Evolutionary conservation across 1,140 invertebrate genomes (phyloP).

Genomic region (Macrostomum lignano): DNA sequence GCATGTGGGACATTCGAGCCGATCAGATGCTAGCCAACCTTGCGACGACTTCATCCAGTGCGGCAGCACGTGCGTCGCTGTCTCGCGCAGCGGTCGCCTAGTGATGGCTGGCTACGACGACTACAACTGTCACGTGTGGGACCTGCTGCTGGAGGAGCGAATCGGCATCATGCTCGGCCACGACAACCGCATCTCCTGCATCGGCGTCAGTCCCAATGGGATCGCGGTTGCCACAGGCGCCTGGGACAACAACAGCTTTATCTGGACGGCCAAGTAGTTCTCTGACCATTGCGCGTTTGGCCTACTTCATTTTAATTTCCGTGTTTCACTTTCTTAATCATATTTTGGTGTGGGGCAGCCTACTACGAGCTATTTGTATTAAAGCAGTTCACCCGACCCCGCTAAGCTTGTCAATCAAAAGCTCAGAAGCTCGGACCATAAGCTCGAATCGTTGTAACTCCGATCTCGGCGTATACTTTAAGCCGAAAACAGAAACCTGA

Average conservation of each 20-base stretch:
- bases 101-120: constrained; percentile 6
- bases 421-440: too few relatives aligned
- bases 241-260: constrained; percentile 85
- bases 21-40: constrained; percentile 4
- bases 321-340: too few relatives aligned
- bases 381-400: too few relatives aligned
- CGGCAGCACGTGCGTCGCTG: constrained; percentile 1
- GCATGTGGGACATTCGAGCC: constrained; percentile 4
- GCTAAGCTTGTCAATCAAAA: too few relatives aligned
- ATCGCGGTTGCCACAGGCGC: constrained; percentile 86
- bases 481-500: too few relatives aligned
- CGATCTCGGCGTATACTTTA: too few relatives aligned
- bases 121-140: constrained; percentile 6
- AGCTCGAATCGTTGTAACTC: too few relatives aligned
- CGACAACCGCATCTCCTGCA: constrained; percentile 76
- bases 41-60: constrained; percentile 3
- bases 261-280: constrained; percentile 46
- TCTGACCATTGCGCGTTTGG: too few relatives aligned
- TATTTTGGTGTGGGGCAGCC: too few relatives aligned
- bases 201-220: constrained; percentile 85
- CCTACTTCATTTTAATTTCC: too few relatives aligned
- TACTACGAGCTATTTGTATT: too few relatives aligned
- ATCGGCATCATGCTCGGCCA: constrained; percentile 72
- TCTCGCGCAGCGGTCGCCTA: background rate
- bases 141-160: constrained; percentile 5